Evolutionary conservation across 2,888 invertebrate genomes (phyloP).

Genomic region (Limnephilus auricula): DNA sequence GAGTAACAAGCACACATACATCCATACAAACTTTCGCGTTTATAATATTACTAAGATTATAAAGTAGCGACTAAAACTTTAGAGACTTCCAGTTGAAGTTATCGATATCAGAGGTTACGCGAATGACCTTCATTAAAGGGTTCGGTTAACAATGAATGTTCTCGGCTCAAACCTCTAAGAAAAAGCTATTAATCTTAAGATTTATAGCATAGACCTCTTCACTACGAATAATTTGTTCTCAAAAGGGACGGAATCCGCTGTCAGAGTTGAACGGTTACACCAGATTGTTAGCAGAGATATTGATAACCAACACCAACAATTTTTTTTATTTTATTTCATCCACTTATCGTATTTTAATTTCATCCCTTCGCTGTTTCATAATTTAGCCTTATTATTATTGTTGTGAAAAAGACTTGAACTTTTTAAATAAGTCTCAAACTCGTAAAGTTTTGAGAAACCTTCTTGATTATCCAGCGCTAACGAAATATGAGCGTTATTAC

Average conservation of each 20-base stretch:
- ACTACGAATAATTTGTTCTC: background rate
- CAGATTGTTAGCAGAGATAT: background rate
- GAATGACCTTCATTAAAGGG: background rate
- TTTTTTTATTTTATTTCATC: background rate
- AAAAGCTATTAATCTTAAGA: background rate
- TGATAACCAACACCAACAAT: too few species aligned
- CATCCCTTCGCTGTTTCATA: background rate
- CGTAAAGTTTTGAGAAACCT: slow-evolving; percentile 4
- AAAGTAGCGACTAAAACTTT: background rate
- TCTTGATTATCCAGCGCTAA: background rate
- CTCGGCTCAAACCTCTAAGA: background rate
- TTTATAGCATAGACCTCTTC: background rate
- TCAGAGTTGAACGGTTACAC: background rate
- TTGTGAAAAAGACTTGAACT: background rate
- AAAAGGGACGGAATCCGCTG: background rate
- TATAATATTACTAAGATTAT: too few species aligned
- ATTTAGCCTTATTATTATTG: background rate
- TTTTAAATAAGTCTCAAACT: background rate
- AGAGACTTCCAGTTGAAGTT: background rate
- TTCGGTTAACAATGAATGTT: background rate
- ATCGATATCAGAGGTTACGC: background rate
- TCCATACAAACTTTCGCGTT: too few species aligned
- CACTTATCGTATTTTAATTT: background rate
- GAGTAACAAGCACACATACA: too few species aligned
- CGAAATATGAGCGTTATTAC: slow-evolving; percentile 30